Conservation (phyloP, 2,113 vertebrate species). For the Strix aluco region DNA sequence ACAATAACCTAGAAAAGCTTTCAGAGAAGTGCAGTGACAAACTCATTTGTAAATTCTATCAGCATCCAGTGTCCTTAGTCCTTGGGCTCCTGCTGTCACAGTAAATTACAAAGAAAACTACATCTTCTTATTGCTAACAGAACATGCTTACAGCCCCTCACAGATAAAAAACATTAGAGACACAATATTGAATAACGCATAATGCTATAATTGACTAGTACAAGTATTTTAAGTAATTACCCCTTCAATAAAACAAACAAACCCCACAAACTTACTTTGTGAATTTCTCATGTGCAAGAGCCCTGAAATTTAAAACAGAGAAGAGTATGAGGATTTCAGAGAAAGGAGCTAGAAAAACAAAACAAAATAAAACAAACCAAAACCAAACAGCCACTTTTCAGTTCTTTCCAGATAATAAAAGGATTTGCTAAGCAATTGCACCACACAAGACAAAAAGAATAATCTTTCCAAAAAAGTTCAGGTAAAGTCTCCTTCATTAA, state of each 20-base stretch:
- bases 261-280: slow-evolving; percentile 89
- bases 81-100: slow-evolving; percentile 2
- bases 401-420: background rate
- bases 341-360: background rate
- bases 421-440: background rate
- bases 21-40: background rate
- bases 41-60: background rate
- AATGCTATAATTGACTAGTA: background rate
- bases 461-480: background rate
- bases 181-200: background rate
- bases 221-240: background rate
- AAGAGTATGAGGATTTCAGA: background rate
- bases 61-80: background rate
- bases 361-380: background rate
- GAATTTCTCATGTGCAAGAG: slow-evolving; percentile 96
- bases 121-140: slow-evolving; percentile 2
- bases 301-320: slow-evolving; percentile 77
- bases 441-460: background rate
- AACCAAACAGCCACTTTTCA: background rate
- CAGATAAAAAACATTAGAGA: background rate
- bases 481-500: background rate
- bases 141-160: background rate
- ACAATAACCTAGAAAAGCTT: background rate
- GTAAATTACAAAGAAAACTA: slow-evolving; percentile 1
- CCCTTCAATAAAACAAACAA: slow-evolving; percentile 8